Percentiles rank a stretch among this genome's conserved stretches.
Conservation (phyloP, 2,113 vertebrate species). For the Ictidomys tridecemlineatus region DNA sequence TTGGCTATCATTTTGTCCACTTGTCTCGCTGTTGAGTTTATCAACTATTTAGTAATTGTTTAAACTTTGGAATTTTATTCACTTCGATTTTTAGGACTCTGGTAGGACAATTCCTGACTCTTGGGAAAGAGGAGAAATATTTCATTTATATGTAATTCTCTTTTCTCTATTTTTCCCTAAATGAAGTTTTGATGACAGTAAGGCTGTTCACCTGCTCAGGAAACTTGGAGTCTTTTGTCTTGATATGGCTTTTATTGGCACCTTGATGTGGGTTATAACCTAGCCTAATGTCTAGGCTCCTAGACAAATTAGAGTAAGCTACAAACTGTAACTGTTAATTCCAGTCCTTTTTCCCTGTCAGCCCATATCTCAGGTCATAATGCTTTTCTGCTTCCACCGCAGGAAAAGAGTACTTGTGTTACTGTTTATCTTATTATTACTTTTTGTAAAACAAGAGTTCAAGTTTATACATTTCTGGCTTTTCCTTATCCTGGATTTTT, state of each 20-base stretch:
- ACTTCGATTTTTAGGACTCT: background rate
- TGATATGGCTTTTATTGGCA: background rate
- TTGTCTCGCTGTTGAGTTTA: conserved; percentile 14
- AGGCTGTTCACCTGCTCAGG: background rate
- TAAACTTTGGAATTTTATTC: conserved; percentile 45
- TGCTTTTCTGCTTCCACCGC: background rate
- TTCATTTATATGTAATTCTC: conserved; percentile 19
- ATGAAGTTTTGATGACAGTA: background rate
- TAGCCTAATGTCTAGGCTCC: background rate
- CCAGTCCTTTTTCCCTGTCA: background rate
- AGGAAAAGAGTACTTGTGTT: background rate
- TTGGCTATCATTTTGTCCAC: background rate
- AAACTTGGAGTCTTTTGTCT: background rate
- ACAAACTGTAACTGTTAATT: background rate
- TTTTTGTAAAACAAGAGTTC: conserved; percentile 14
- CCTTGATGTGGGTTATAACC: background rate
- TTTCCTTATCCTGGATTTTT: conserved; percentile 18
- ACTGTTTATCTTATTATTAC: background rate
- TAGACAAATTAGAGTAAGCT: background rate
- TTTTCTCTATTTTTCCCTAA: background rate
- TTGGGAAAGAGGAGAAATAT: background rate
- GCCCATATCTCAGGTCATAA: background rate
- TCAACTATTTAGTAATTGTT: background rate
- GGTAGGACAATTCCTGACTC: background rate
- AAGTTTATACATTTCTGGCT: background rate